phyloP scores from a whole-genome alignment of 2,797 vertebrate genomes.

The Rhinichthys osculus region DNA sequence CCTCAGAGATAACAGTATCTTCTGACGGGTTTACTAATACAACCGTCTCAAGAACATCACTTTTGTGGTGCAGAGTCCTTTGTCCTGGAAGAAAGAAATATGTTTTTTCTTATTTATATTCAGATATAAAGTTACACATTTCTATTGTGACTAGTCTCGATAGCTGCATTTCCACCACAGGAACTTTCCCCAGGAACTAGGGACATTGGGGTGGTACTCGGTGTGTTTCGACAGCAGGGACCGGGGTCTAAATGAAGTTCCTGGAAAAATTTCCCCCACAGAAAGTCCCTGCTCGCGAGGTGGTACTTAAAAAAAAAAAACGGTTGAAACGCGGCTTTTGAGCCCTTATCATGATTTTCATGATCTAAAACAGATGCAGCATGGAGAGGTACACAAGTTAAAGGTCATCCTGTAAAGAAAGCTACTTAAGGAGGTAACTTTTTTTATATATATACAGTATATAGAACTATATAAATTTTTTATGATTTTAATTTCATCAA shows the following conservation, averaged over 20 bases:
- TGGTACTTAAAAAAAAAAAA: too few relatives aligned
- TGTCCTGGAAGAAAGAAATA: conserved; percentile 82
- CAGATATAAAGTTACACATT: not conserved
- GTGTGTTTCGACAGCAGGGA: too few relatives aligned
- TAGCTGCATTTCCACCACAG: too few relatives aligned
- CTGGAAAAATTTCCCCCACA: too few relatives aligned
- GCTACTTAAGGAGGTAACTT: too few relatives aligned
- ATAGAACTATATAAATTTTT: too few relatives aligned
- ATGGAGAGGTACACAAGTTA: not conserved
- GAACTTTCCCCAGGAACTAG: too few relatives aligned
- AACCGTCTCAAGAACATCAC: conserved; percentile 90
- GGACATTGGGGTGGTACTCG: too few relatives aligned
- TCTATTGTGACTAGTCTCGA: not conserved
- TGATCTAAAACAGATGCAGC: conserved; percentile 1
- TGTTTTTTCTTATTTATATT: conserved; percentile 10
- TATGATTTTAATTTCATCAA: not conserved
- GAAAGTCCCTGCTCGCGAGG: too few relatives aligned
- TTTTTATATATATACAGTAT: too few relatives aligned
- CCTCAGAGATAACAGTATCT: conserved; percentile 88
- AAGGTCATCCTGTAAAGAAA: conserved; percentile 35
- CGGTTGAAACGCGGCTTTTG: not conserved
- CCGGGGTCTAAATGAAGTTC: too few relatives aligned
- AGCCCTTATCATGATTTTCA: not conserved
- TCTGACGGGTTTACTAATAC: conserved; percentile 93
- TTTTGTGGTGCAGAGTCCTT: conserved; percentile 93